A percentile compares a stretch with the other conserved stretches of the same genome.
These are phyloP conservation scores for Oncopeltus fasciatus DNA, from an alignment of 1,140 invertebrate species.

Conservation along the genomic window DNA sequence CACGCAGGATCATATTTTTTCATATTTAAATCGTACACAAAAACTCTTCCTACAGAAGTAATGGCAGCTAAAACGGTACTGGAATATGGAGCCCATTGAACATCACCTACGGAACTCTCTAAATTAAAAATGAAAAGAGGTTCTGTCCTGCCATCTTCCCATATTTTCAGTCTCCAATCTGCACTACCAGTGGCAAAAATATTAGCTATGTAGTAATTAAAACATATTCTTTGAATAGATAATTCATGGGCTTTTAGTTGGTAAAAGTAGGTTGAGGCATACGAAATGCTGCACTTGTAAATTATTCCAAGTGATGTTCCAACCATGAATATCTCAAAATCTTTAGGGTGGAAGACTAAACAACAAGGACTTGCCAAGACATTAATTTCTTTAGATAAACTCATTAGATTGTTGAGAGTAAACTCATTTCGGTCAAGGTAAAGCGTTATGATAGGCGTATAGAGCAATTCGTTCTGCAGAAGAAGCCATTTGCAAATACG, in stretches of 20 bases:
- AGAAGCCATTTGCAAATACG: constrained; percentile 17
- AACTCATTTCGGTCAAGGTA: background rate
- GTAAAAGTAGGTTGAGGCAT: constrained; percentile 64
- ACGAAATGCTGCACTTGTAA: constrained; percentile 77
- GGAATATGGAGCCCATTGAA: constrained; percentile 89
- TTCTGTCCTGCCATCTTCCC: constrained; percentile 62
- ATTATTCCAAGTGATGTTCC: constrained; percentile 88
- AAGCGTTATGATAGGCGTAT: constrained; percentile 11
- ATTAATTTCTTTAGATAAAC: background rate
- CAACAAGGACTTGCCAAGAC: background rate
- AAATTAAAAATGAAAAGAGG: constrained; percentile 87
- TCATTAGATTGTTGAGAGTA: background rate
- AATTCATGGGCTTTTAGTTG: constrained; percentile 71
- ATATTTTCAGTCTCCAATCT: constrained; percentile 89
- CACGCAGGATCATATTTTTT: constrained; percentile 87
- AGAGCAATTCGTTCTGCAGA: constrained; percentile 4
- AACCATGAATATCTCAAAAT: constrained; percentile 66
- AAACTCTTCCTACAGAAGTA: constrained; percentile 80
- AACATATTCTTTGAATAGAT: constrained; percentile 74
- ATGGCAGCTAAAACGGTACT: constrained; percentile 86
- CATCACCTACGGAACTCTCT: constrained; percentile 80
- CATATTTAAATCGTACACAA: constrained; percentile 79
- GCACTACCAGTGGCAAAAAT: constrained; percentile 82
- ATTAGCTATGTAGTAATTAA: constrained; percentile 71
- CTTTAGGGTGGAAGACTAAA: constrained; percentile 71